Conservation (phyloP, 2,888 invertebrate species). For the Anoplius nigerrimus region DNA sequence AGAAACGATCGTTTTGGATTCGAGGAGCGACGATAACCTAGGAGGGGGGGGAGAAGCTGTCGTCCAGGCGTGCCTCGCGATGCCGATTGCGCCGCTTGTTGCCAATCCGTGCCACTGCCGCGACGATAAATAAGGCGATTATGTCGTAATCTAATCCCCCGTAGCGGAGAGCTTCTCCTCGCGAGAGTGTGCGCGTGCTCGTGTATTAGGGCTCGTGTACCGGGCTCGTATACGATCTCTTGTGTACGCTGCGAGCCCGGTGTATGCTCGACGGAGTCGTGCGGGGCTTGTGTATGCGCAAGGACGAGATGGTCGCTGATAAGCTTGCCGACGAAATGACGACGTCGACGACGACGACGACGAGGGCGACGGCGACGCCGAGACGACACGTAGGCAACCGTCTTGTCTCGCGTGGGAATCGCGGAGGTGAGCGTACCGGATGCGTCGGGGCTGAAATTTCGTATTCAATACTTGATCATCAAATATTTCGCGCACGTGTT, state of each 20-base stretch:
- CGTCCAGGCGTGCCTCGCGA: conserved; percentile 22
- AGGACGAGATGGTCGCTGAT: conserved; percentile 43
- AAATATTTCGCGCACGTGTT: no score
- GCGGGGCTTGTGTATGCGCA: conserved; percentile 30
- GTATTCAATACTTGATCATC: no score
- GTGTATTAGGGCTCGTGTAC: no score
- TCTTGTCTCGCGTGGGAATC: no score
- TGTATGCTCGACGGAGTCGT: no score
- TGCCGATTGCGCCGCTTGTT: conserved; percentile 39
- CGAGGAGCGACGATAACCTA: neutral
- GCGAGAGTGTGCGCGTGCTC: neutral
- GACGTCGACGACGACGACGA: conserved; percentile 2
- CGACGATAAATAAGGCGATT: conserved; percentile 59
- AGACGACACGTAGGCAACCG: neutral
- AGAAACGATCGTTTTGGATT: no score
- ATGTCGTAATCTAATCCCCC: conserved; percentile 53
- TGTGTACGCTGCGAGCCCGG: no score
- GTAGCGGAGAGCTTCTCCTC: conserved; percentile 20
- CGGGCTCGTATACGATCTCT: no score
- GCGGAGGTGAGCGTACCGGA: no score
- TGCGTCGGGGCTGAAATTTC: no score
- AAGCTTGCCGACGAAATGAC: conserved; percentile 31
- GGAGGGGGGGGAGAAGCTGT: conserved; percentile 24
- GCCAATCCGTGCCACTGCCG: conserved; percentile 30
- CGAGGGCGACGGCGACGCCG: no score